Conservation (phyloP, 2,797 vertebrate species). For the Sparidentex hasta region DNA sequence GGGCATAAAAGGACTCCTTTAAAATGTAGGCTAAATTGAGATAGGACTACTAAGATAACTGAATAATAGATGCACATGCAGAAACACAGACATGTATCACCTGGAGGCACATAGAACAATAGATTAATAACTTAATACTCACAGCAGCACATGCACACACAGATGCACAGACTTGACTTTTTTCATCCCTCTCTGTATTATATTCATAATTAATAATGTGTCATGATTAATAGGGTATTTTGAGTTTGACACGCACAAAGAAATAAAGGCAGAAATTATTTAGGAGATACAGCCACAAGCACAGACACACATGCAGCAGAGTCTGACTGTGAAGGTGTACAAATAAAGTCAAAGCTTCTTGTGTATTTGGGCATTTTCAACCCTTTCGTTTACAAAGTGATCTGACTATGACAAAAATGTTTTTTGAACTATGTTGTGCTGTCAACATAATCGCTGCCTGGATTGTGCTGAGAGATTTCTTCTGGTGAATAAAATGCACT, state of each 20-base stretch:
- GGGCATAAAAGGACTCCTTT: not conserved
- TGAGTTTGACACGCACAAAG: conserved; percentile 12
- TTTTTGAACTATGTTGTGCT: too few relatives aligned
- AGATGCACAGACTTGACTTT: not conserved
- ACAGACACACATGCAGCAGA: not conserved
- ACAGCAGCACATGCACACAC: not conserved
- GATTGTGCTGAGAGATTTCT: too few relatives aligned
- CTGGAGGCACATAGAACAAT: not conserved
- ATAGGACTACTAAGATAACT: not conserved
- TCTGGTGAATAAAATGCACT: too few relatives aligned
- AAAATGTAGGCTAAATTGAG: not conserved
- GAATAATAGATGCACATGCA: not conserved
- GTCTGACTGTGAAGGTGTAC: not conserved
- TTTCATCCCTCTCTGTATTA: not conserved
- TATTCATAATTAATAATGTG: conserved; percentile 31
- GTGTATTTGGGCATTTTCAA: not conserved
- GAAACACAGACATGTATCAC: not conserved
- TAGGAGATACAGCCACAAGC: not conserved
- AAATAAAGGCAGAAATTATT: conserved; percentile 10
- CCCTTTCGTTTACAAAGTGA: too few relatives aligned
- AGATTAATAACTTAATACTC: not conserved
- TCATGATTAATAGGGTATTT: conserved; percentile 14
- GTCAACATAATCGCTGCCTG: too few relatives aligned
- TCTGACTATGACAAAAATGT: too few relatives aligned
- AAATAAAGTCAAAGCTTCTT: not conserved